Base-by-base conservation (phyloP, 1,140 invertebrate genomes). In the Lerema accius region DNA sequence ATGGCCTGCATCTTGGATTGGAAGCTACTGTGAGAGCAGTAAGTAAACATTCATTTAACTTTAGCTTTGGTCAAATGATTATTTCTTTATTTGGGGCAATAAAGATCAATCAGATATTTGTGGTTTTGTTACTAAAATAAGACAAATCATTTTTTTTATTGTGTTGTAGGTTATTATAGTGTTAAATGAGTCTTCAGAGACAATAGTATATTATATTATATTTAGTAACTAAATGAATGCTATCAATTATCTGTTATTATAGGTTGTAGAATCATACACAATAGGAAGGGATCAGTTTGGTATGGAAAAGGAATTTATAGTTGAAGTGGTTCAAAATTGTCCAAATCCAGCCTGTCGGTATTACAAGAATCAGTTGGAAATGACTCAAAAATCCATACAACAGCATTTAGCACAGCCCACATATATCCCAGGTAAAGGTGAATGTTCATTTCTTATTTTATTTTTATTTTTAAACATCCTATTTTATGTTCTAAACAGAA, bases 241-340 rank as follows among this genome's bases (percentile, higher is more conserved):
- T n/a, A n/a, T n/a, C n/a, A n/a, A n/a, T n/a, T n/a, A n/a, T n/a
- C n/a, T n/a, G n/a, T n/a, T n/a, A n/a, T 82, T 77, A 42, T 42
- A 94, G 93, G 93, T 95, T 14, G 95, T 96, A 86, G 96, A 97
- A 73, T 96, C 95, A 6, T 97, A 96, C 69, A 96, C 96, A 49
- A 96, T 96, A 78, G 96, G 96, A 0, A 89, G 95, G 39, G 96
- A 97, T 79, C 95, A 95, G 81, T 96, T 96, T 91, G 96, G 96
- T 16, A 96, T 97, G 95, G 96, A 97, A 82, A 96, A 96, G 81
- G 96, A 96, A 80, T 97, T 97, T 74, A 96, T 97, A 37, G 93
- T 96, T 56, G 95, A 97, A 87, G 95, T 97, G 26, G 95, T 97
- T 7, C 95, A 96, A 82, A 96, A 96, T 66, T 97, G 96, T 76